These are phyloP conservation scores for Tenthredo distinguenda DNA, from an alignment of 2,888 invertebrate species.

Conservation along the genomic window DNA sequence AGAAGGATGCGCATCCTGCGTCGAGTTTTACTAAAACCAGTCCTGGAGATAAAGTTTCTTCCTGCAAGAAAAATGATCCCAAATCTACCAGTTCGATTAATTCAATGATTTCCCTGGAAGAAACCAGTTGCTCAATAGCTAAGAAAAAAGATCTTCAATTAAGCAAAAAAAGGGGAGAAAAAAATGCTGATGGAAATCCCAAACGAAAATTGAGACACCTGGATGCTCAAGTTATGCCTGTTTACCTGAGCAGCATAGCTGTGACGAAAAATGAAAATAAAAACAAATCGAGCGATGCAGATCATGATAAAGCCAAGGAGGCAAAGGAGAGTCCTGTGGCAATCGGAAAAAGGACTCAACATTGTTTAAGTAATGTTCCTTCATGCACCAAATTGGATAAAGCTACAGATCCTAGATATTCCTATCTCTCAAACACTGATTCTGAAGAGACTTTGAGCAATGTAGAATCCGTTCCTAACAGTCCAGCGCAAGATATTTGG, in stretches of 20 bases:
- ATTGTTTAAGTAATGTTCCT: not conserved
- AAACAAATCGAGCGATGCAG: not conserved
- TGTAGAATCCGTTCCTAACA: slow-evolving; percentile 39
- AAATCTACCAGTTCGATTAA: not conserved
- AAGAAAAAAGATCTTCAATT: not conserved
- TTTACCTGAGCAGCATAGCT: not conserved
- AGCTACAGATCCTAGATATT: not conserved
- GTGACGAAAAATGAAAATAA: not conserved
- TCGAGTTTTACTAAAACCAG: not conserved
- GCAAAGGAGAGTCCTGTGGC: not conserved
- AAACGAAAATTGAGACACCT: not conserved
- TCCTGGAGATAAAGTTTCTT: not conserved
- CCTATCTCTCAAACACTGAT: slow-evolving; percentile 8
- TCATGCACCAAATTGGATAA: not conserved
- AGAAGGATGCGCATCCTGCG: not conserved
- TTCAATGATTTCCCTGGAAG: not conserved
- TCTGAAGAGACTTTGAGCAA: slow-evolving; percentile 44
- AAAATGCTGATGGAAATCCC: not conserved
- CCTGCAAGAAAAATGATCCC: not conserved
- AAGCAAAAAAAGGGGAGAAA: not conserved
- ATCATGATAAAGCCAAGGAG: not conserved
- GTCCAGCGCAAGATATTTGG: slow-evolving; percentile 27
- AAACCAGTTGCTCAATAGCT: not conserved
- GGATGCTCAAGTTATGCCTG: not conserved
- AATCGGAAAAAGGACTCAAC: not conserved